These are phyloP conservation scores for Orientallactaga sibirica DNA, from an alignment of 2,797 vertebrate species.

Conservation along the genomic window DNA sequence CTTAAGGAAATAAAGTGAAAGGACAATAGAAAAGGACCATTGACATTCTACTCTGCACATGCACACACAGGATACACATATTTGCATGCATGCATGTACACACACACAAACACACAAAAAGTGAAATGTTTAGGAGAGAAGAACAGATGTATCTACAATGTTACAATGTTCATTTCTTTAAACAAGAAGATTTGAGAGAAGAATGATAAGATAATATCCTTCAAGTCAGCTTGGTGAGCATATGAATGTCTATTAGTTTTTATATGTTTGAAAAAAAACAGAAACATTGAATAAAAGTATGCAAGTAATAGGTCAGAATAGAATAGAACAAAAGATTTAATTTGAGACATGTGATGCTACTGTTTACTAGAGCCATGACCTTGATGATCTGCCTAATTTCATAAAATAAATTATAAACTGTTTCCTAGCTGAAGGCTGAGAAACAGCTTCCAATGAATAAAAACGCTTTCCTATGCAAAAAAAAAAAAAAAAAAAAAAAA, in stretches of 20 bases:
- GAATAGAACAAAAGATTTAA: slow-evolving; percentile 8
- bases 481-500: too few species aligned
- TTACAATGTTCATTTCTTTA: background rate
- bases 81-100: too few species aligned
- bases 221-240: background rate
- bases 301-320: slow-evolving; percentile 4
- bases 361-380: slow-evolving; percentile 12
- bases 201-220: slow-evolving; percentile 41
- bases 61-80: too few species aligned
- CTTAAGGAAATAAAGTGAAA: too few species aligned
- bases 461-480: too few species aligned
- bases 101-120: background rate
- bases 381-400: slow-evolving; percentile 20
- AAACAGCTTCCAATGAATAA: too few species aligned
- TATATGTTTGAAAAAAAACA: background rate
- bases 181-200: slow-evolving; percentile 36
- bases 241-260: slow-evolving; percentile 32
- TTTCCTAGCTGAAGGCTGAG: background rate
- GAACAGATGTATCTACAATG: background rate
- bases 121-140: background rate
- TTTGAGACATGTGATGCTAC: background rate
- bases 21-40: too few species aligned
- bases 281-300: slow-evolving; percentile 3
- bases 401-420: slow-evolving; percentile 45
- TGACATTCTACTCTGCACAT: too few species aligned